Evolutionary conservation across 1,140 invertebrate species (phyloP).

Genomic region (Agraylea sexmaculata): DNA sequence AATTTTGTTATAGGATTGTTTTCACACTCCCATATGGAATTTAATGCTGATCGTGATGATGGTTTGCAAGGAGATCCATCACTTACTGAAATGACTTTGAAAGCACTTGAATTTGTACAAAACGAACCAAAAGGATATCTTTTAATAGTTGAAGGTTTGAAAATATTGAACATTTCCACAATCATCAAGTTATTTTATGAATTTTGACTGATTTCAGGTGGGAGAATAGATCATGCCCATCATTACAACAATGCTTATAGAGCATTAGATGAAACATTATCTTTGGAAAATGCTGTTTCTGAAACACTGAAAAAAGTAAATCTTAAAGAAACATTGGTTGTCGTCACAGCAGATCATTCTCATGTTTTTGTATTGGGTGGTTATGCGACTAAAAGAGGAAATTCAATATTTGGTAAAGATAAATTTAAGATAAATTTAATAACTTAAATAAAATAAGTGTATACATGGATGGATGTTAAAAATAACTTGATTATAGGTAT

Average conservation of each 20-base stretch:
- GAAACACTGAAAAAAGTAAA: constrained; percentile 48
- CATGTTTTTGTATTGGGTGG: constrained; percentile 60
- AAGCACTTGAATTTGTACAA: constrained; percentile 60
- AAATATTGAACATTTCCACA: neutral
- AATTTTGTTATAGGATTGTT: constrained; percentile 36
- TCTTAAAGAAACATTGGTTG: constrained; percentile 32
- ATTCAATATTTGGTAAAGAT: constrained; percentile 50
- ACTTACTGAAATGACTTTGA: constrained; percentile 68
- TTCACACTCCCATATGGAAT: constrained; percentile 48
- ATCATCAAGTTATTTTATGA: neutral
- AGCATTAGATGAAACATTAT: constrained; percentile 54
- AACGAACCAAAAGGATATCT: constrained; percentile 53
- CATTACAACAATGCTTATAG: constrained; percentile 57
- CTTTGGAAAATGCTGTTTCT: constrained; percentile 49
- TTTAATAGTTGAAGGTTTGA: constrained; percentile 40
- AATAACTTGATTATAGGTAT: constrained; percentile 38
- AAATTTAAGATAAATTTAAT: neutral
- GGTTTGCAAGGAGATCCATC: constrained; percentile 39
- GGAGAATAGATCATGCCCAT: constrained; percentile 60
- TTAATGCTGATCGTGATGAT: constrained; percentile 36
- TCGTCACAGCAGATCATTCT: constrained; percentile 60
- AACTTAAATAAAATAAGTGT: neutral
- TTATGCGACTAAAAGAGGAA: constrained; percentile 49
- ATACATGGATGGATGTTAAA: neutral
- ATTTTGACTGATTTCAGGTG: constrained; percentile 37